Percentiles rank a stretch among this genome's conserved stretches.
These are phyloP conservation scores for Nymphicus hollandicus DNA, from an alignment of 2,113 vertebrate genomes.

Conservation along the genomic window DNA sequence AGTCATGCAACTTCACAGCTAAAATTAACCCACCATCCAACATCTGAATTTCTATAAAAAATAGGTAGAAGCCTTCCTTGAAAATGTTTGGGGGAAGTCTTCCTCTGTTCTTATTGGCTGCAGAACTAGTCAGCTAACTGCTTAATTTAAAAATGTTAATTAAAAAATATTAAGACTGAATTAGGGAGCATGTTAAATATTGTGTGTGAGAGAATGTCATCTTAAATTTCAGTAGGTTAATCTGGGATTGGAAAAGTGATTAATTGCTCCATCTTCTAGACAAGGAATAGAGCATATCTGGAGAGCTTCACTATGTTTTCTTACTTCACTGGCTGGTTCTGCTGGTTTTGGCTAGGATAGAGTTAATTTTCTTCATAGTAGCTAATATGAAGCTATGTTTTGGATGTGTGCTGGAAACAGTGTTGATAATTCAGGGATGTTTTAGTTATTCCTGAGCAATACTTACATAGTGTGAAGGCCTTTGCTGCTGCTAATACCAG, in stretches of 20 bases:
- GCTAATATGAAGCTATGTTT: not conserved
- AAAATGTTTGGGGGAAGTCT: not conserved
- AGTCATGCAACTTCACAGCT: not conserved
- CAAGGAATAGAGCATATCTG: not conserved
- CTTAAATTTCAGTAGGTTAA: not conserved
- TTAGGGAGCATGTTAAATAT: accelerated
- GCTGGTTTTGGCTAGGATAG: not conserved
- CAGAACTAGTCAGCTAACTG: not conserved
- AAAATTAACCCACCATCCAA: not conserved
- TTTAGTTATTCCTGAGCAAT: not conserved
- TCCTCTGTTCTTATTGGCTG: not conserved
- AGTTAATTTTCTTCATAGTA: not conserved
- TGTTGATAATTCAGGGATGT: not conserved
- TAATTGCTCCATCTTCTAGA: not conserved
- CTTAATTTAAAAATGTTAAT: not conserved
- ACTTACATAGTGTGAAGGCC: not conserved
- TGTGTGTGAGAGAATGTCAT: not conserved
- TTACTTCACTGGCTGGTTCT: not conserved
- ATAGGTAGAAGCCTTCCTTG: not conserved
- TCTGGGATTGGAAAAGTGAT: not conserved
- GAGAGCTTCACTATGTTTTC: not conserved
- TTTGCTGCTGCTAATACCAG: not conserved
- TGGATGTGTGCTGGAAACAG: not conserved
- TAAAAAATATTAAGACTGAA: not conserved
- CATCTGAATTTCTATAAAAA: not conserved